These are phyloP conservation scores for Drosophila sulfurigaster DNA, from an alignment of 1,140 invertebrate genomes.

Conservation along the genomic window DNA sequence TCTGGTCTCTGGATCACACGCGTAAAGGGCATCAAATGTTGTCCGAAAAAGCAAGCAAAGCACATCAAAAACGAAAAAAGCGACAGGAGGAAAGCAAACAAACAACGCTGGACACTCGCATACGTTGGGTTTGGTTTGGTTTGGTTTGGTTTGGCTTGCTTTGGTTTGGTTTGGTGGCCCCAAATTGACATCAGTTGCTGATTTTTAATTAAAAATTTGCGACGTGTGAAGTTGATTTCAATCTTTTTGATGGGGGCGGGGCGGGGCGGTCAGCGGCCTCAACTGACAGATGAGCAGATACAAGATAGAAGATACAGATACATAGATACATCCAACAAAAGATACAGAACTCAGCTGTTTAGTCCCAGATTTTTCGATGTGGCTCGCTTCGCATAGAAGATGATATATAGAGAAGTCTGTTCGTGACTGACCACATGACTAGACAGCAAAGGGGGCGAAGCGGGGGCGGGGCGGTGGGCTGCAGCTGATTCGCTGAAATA, in stretches of 20 bases:
- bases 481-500: conserved; percentile 45
- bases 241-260: conserved; percentile 32
- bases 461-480: background rate
- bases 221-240: conserved; percentile 83
- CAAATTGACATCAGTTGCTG: conserved; percentile 81
- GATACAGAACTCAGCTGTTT: conserved; percentile 27
- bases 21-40: conserved; percentile 76
- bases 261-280: background rate
- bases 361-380: background rate
- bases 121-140: conserved; percentile 13
- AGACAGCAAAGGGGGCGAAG: background rate
- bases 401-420: conserved; percentile 31
- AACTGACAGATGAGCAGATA: conserved; percentile 52
- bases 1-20: conserved; percentile 34
- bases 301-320: conserved; percentile 22
- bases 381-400: conserved; percentile 28
- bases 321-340: conserved; percentile 10
- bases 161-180: conserved; percentile 22
- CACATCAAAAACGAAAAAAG: conserved; percentile 36
- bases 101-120: conserved; percentile 1
- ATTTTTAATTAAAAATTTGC: conserved; percentile 84
- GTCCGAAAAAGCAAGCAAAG: conserved; percentile 55
- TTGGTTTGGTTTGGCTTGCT: conserved; percentile 10
- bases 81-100: conserved; percentile 13
- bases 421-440: conserved; percentile 49